phyloP scores from a whole-genome alignment of 92 coral and sea anemone genomes.

The Bergia puertoricense region DNA sequence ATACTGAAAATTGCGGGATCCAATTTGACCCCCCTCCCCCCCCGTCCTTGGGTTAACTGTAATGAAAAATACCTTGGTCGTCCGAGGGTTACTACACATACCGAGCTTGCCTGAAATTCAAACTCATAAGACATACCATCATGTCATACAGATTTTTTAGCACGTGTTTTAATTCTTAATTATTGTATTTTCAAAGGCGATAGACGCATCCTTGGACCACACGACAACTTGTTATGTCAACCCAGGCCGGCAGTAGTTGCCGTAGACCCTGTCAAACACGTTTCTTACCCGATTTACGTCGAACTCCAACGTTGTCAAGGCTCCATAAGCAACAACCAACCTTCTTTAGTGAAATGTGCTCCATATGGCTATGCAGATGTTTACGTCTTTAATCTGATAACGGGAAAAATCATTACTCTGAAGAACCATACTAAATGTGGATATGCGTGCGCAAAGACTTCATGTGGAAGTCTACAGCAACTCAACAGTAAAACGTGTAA shows the following conservation, averaged over 20 bases:
- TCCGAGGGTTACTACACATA: no score
- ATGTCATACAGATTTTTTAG: no score
- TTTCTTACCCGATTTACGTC: conserved; percentile 28
- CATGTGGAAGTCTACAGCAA: background rate
- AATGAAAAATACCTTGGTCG: no score
- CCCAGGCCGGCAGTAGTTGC: conserved; percentile 33
- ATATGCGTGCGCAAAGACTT: background rate
- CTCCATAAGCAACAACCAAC: background rate
- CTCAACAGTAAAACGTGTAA: conserved; percentile 2
- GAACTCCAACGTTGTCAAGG: conserved; percentile 46
- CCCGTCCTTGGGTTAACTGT: no score
- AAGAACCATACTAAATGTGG: conserved; percentile 46
- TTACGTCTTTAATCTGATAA: background rate
- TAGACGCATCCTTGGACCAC: background rate
- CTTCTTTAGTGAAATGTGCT: conserved; percentile 15
- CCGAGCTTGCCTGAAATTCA: no score
- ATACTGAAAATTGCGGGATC: no score
- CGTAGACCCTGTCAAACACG: conserved; percentile 14
- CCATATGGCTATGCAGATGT: conserved; percentile 1
- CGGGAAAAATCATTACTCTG: background rate
- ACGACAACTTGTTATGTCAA: conserved; percentile 15
- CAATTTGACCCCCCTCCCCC: no score
- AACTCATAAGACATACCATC: no score
- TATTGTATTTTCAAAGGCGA: background rate
- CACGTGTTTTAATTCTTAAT: no score